phyloP scores from a whole-genome alignment of 1,140 invertebrate species.

The Heliothis subflexa region DNA sequence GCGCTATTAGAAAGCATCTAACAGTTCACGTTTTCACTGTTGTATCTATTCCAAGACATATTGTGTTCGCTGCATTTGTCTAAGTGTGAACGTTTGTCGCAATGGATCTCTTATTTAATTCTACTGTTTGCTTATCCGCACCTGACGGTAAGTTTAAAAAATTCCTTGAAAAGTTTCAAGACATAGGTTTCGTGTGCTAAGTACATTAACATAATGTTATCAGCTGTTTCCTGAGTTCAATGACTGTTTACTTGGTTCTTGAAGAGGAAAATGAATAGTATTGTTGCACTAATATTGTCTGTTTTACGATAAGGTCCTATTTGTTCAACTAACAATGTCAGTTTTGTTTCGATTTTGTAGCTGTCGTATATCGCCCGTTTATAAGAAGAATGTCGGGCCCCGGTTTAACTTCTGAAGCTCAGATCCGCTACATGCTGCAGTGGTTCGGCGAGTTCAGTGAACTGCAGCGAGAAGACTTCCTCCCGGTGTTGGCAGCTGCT shows the following conservation, averaged over 20 bases:
- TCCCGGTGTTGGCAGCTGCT: slow-evolving; percentile 90
- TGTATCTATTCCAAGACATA: neutral
- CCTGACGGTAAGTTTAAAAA: slow-evolving; percentile 67
- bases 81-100: slow-evolving; percentile 19
- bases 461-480: slow-evolving; percentile 93
- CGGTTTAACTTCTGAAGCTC: slow-evolving; percentile 88
- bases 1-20: slow-evolving; percentile 40
- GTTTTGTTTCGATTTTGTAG: slow-evolving; percentile 1
- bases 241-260: slow-evolving; percentile 7
- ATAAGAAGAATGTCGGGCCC: slow-evolving; percentile 78
- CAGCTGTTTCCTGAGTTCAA: slow-evolving; percentile 27
- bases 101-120: slow-evolving; percentile 72
- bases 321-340: slow-evolving; percentile 4
- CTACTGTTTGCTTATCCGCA: slow-evolving; percentile 71
- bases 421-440: slow-evolving; percentile 92
- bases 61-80: slow-evolving; percentile 23
- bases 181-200: slow-evolving; percentile 6
- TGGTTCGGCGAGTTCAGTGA: slow-evolving; percentile 97
- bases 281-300: slow-evolving; percentile 8
- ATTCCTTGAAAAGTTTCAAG: neutral
- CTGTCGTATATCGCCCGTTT: slow-evolving; percentile 63
- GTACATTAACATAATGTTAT: slow-evolving; percentile 4
- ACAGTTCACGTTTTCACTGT: slow-evolving; percentile 5
- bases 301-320: slow-evolving; percentile 17
- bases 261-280: neutral